Conservation (phyloP, 1,140 invertebrate species). For the Zaprionus lachaisei region DNA sequence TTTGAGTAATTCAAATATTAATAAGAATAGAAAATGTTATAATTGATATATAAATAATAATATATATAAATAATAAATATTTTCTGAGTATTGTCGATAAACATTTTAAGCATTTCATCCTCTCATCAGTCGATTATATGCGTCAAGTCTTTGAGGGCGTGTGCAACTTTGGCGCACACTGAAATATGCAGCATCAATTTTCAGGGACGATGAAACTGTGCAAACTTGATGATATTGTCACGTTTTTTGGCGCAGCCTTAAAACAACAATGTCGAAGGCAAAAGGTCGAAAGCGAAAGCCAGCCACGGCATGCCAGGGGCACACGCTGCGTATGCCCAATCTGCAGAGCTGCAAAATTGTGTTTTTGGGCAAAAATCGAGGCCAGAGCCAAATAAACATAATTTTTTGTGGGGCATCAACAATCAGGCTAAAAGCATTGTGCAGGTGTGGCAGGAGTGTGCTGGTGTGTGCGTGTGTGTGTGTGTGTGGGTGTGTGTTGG, state of each 20-base stretch:
- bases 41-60: no score
- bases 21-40: neutral
- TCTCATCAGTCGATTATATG: neutral
- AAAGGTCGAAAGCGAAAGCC: neutral
- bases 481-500: conserved; percentile 25
- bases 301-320: neutral
- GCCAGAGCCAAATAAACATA: conserved; percentile 74
- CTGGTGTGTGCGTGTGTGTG: conserved; percentile 16
- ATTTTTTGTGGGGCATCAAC: conserved; percentile 68
- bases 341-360: conserved; percentile 39
- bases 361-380: conserved; percentile 49
- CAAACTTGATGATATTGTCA: conserved; percentile 75
- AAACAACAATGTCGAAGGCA: conserved; percentile 2
- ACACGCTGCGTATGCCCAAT: conserved; percentile 68
- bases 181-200: conserved; percentile 57
- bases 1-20: neutral
- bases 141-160: conserved; percentile 1
- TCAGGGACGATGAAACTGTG: conserved; percentile 8
- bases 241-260: conserved; percentile 36
- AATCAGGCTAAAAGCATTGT: conserved; percentile 77
- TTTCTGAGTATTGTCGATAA: no score
- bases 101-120: neutral
- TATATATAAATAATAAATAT: no score
- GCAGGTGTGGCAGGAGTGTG: conserved; percentile 51
- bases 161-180: conserved; percentile 12